Evolutionary conservation across 1,140 invertebrate genomes (phyloP), one percentile per base, ranked within the genome.

Genomic region (Capitella teleta): DNA sequence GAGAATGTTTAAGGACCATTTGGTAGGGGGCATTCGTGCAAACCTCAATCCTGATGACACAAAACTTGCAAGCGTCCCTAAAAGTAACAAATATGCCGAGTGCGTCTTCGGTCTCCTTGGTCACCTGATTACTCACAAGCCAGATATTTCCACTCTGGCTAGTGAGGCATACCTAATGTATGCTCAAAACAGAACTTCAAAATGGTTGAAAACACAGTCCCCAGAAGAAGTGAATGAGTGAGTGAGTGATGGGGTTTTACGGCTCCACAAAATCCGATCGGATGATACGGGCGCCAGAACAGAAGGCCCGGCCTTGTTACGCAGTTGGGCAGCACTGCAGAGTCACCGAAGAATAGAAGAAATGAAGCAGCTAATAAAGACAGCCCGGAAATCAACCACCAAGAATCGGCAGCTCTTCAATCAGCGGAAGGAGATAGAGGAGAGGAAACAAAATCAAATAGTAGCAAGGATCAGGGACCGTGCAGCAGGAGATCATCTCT

Each of bases 1-100:
- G 37, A 40, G 37, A n/a, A 19, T 40, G 8, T 40, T 40, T 12
- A 40, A 40, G 37, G 37, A 40, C 37, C 37, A 40, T 40, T 24
- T 40, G n/a, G 8, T 10, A 3, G 37, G 37, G 4, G n/a, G 37
- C 3, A 40, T 1, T 24, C 37, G 25, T 40, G 37, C 6, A 19
- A 40, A n/a, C 25, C 8, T 40, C 3, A 24, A 40, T 16, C 19
- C 25, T 24, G 25, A 8, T n/a, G 37, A 40, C 37, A 19, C 37
- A 40, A 12, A 19, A 14, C 37, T 40, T n/a, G n/a, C n/a, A n/a
- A n/a, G n/a, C n/a, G 37, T 40, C 12, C 37, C 37, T 8, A 40
- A 40, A 16, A 40, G 37, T 24, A 40, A 24, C 37, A 40, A 40
- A 16, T 40, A 40, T 12, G 37, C 37, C 8, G 37, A 40, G 37